Percentiles rank a stretch among this genome's conserved stretches.
phyloP scores from a whole-genome alignment of 2,113 vertebrate genomes.

The Psammodynastes pulverulentus region DNA sequence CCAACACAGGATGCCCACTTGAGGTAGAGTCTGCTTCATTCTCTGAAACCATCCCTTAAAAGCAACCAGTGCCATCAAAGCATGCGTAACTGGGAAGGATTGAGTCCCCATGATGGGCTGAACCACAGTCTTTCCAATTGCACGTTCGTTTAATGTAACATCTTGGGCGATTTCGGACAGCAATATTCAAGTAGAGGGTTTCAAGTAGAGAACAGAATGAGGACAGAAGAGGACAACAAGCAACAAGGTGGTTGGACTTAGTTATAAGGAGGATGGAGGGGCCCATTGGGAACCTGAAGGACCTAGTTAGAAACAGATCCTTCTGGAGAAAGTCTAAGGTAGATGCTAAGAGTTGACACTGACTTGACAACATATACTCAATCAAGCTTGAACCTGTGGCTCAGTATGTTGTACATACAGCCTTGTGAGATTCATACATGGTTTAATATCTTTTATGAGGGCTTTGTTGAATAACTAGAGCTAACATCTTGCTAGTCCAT shows the following conservation, averaged over 20 bases:
- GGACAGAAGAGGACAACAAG: neutral
- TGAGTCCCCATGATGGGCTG: neutral
- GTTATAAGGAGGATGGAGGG: neutral
- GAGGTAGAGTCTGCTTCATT: neutral
- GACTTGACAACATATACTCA: neutral
- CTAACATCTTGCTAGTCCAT: neutral
- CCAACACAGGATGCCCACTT: neutral
- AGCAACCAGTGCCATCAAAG: neutral
- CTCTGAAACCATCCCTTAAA: neutral
- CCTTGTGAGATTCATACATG: neutral
- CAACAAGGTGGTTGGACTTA: neutral
- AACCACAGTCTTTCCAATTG: neutral
- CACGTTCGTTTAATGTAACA: neutral
- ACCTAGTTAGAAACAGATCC: neutral
- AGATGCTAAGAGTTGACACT: neutral
- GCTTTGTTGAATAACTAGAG: neutral
- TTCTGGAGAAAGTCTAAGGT: neutral
- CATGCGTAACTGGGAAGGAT: neutral
- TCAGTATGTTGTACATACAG: neutral
- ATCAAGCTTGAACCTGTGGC: neutral
- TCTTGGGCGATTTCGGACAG: neutral
- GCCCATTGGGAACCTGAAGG: neutral
- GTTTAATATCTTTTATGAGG: neutral
- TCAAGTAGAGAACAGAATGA: no score
- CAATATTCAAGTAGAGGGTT: neutral